Evolutionary conservation across 2,888 invertebrate species (phyloP), one percentile per base, ranked within the genome.

Genomic region (Tiphia femorata): DNA sequence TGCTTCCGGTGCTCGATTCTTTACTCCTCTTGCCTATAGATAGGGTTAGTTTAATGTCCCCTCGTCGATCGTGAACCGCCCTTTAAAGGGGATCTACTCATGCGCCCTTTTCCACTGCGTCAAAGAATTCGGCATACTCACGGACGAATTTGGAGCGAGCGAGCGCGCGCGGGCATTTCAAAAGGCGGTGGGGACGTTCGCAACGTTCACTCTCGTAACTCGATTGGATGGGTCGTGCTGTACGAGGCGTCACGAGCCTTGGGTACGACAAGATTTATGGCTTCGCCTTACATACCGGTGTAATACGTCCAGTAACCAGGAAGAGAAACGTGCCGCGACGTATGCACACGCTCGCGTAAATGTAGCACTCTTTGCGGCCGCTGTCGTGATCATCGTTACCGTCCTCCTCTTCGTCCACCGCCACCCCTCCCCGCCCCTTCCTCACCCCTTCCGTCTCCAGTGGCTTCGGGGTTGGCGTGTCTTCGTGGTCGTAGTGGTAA

Each of bases 131-230:
- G 12, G 19, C 43, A 49, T 49, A 53, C 51, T 61, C 41, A 50
- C 49, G 25, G 57, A 53, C 47, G 50, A 51, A 61, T 58, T 53
- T 56, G 44, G 44, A 44, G n/a, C n/a, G n/a, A n/a, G n/a, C n/a
- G n/a, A n/a, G n/a, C n/a, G 20, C 17, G 42, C 27, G 27, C 41
- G 44, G 38, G 38, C 30, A 38, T 29, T 49, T 64, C 38, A 35
- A 52, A 41, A 40, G 27, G 4, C 40, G 48, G n/a, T n/a, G n/a
- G n/a, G n/a, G 49, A 33, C 19, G 19, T n/a, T n/a, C n/a, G n/a
- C n/a, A n/a, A 23, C 56, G 53, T 46, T 58, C 54, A 49, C 58
- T 70, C 64, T 69, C 62, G 69, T 70, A 69, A 69, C 70, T 70
- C 59, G 64, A 69, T 64, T 58, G 62, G 62, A 67, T 38, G 58